Conservation (phyloP, 2,113 vertebrate species). For the Sarotherodon lohbergeri region DNA sequence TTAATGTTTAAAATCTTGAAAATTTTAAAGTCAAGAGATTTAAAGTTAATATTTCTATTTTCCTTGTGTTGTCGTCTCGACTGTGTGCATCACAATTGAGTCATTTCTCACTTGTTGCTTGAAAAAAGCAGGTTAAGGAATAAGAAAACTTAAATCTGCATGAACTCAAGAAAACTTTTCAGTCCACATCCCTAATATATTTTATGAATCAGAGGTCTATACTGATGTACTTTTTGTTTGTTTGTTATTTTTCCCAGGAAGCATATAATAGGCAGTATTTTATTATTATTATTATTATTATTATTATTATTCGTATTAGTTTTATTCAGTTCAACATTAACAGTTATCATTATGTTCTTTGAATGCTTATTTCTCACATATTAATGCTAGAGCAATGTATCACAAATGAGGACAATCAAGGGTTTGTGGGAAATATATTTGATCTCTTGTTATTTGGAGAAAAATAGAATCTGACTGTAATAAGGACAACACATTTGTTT, state of each 20-base stretch:
- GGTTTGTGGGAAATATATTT: background rate
- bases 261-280: background rate
- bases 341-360: background rate
- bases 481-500: background rate
- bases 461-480: background rate
- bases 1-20: background rate
- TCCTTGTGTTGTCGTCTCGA: background rate
- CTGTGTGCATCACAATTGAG: background rate
- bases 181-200: background rate
- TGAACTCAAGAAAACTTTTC: background rate
- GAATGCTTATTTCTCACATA: background rate
- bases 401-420: background rate
- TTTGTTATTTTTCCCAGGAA: background rate
- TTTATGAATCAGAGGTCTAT: background rate
- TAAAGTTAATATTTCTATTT: background rate
- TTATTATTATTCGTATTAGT: no score
- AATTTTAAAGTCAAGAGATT: background rate
- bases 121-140: no score
- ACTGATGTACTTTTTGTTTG: background rate
- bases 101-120: no score
- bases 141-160: background rate
- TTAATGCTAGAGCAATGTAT: background rate
- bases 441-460: background rate
- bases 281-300: no score
- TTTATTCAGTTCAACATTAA: background rate